These are phyloP conservation scores for Tachypleus tridentatus DNA, from an alignment of 1,140 invertebrate species.

Conservation along the genomic window DNA sequence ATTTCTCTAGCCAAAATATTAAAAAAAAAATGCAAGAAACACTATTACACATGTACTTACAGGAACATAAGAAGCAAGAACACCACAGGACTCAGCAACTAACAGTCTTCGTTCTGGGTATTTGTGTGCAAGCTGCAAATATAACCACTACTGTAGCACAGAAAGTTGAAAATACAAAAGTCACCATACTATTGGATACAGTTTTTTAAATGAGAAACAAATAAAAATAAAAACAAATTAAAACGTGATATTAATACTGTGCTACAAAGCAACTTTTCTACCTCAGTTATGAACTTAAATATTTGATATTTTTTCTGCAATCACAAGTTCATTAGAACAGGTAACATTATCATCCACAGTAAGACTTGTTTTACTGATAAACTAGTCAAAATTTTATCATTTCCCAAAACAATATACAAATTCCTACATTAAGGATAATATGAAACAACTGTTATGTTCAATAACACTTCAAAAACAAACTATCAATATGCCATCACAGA, in stretches of 20 bases:
- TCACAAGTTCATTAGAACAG: too few relatives aligned
- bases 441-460: too few relatives aligned
- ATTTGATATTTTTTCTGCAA: too few relatives aligned
- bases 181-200: constrained; percentile 2
- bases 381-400: too few relatives aligned
- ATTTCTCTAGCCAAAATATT: not conserved
- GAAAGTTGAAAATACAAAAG: not conserved
- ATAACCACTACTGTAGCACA: constrained; percentile 3
- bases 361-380: too few relatives aligned
- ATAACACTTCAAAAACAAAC: too few relatives aligned
- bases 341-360: too few relatives aligned
- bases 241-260: not conserved
- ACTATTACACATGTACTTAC: constrained; percentile 35
- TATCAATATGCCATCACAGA: too few relatives aligned
- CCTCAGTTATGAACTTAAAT: too few relatives aligned
- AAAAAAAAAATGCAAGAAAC: constrained; percentile 35
- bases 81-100: constrained; percentile 56
- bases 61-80: constrained; percentile 55
- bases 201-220: constrained; percentile 3
- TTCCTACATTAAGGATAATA: too few relatives aligned
- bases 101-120: constrained; percentile 54
- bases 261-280: too few relatives aligned
- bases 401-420: too few relatives aligned
- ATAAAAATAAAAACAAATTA: not conserved
- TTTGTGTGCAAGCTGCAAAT: constrained; percentile 48